Evolutionary conservation across 2,888 invertebrate species (phyloP).

Genomic region (Lasioglossum vierecki): DNA sequence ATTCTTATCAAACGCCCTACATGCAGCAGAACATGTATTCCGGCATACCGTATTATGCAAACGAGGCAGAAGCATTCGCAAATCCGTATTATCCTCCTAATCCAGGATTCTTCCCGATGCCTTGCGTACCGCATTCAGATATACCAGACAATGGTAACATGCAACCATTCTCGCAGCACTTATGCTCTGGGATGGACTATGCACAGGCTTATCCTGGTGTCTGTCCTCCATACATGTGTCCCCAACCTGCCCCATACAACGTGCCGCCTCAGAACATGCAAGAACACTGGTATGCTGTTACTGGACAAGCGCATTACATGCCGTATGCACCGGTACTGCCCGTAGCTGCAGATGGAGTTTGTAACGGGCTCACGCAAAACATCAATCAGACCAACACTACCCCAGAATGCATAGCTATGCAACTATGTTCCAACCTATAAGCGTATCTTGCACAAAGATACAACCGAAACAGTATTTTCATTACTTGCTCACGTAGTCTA

Average conservation of each 20-base stretch:
- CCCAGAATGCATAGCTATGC: slow-evolving; percentile 19
- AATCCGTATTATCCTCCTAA: slow-evolving; percentile 67
- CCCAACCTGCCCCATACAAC: slow-evolving; percentile 64
- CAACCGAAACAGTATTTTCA: background rate
- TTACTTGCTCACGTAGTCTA: slow-evolving; percentile 9
- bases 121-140: slow-evolving; percentile 72
- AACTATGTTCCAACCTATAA: background rate
- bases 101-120: slow-evolving; percentile 67
- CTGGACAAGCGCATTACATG: slow-evolving; percentile 72
- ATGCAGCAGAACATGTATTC: slow-evolving; percentile 71
- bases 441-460: slow-evolving; percentile 4
- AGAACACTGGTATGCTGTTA: slow-evolving; percentile 77
- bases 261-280: slow-evolving; percentile 63
- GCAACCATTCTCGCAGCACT: slow-evolving; percentile 62
- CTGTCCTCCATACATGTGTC: slow-evolving; percentile 73
- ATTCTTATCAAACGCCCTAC: slow-evolving; percentile 67
- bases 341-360: slow-evolving; percentile 35
- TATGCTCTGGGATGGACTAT: slow-evolving; percentile 66
- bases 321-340: slow-evolving; percentile 55
- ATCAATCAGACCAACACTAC: slow-evolving; percentile 10
- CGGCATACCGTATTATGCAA: slow-evolving; percentile 66
- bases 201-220: slow-evolving; percentile 66
- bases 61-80: slow-evolving; percentile 69
- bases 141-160: slow-evolving; percentile 62
- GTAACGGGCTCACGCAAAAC: slow-evolving; percentile 34